Evolutionary conservation across 2,113 vertebrate genomes (phyloP).

Genomic region (Carassius auratus): DNA sequence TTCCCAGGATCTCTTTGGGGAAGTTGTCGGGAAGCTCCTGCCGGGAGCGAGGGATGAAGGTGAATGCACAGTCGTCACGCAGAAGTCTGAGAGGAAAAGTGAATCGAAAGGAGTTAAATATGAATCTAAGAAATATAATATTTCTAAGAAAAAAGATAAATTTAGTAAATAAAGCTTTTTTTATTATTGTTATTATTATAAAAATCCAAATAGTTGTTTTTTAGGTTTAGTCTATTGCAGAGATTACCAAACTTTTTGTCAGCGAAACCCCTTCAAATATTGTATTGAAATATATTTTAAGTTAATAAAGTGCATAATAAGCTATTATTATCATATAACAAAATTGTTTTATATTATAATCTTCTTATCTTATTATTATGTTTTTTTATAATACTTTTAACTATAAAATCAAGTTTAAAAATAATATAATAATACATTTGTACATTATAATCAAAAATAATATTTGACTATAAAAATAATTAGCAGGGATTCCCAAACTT

Average conservation of each 20-base stretch:
- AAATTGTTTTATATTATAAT: no score
- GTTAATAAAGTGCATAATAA: background rate
- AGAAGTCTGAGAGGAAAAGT: constrained; percentile 80
- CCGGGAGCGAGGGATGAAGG: constrained; percentile 91
- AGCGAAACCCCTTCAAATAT: no score
- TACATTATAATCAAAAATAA: no score
- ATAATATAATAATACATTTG: no score
- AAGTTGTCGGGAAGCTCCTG: constrained; percentile 99
- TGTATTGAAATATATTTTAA: background rate
- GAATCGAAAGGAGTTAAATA: background rate
- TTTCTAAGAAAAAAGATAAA: background rate
- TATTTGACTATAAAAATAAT: no score
- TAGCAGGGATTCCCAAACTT: no score
- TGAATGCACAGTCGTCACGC: constrained; percentile 91
- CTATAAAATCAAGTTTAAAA: no score
- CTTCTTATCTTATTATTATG: no score
- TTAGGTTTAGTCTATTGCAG: background rate
- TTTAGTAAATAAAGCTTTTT: background rate
- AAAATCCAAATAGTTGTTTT: background rate
- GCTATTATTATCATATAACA: no score
- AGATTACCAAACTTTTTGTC: no score
- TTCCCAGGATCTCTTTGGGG: constrained; percentile 96
- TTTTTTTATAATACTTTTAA: no score
- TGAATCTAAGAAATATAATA: background rate
- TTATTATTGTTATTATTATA: background rate